phyloP scores from a whole-genome alignment of 2,113 vertebrate genomes.

The Lichenostomus cassidix region DNA sequence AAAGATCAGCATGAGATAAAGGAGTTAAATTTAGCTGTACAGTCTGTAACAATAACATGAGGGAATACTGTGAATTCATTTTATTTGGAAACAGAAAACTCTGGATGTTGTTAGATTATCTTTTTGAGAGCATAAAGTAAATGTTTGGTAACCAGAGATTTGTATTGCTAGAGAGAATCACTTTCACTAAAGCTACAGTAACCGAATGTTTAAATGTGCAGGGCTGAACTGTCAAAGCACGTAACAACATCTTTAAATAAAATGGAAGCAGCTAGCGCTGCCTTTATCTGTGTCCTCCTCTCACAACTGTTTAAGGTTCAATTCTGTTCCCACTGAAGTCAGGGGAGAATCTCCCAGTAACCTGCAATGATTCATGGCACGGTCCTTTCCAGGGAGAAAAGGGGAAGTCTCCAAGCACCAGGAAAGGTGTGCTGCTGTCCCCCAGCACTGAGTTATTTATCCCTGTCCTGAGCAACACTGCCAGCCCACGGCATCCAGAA shows the following conservation, averaged over 20 bases:
- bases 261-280: background rate
- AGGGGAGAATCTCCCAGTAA: background rate
- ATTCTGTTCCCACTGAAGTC: background rate
- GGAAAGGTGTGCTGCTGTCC: background rate
- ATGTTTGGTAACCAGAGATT: constrained; percentile 69
- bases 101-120: constrained; percentile 66
- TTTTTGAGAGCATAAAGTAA: constrained; percentile 67
- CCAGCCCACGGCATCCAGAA: background rate
- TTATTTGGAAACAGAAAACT: constrained; percentile 69
- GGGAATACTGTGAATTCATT: constrained; percentile 54
- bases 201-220: constrained; percentile 34
- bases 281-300: background rate
- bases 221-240: constrained; percentile 58
- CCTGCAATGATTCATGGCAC: background rate
- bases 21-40: constrained; percentile 66
- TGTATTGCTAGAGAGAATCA: constrained; percentile 62
- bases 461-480: background rate
- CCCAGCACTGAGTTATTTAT: background rate
- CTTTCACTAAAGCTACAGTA: constrained; percentile 61
- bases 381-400: background rate
- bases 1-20: constrained; percentile 67
- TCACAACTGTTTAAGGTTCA: background rate
- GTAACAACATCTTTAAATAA: constrained; percentile 63
- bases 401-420: background rate
- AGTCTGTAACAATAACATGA: constrained; percentile 42